Conservation (phyloP, 2,888 invertebrate genomes). For the Agrilus cyanescens region DNA sequence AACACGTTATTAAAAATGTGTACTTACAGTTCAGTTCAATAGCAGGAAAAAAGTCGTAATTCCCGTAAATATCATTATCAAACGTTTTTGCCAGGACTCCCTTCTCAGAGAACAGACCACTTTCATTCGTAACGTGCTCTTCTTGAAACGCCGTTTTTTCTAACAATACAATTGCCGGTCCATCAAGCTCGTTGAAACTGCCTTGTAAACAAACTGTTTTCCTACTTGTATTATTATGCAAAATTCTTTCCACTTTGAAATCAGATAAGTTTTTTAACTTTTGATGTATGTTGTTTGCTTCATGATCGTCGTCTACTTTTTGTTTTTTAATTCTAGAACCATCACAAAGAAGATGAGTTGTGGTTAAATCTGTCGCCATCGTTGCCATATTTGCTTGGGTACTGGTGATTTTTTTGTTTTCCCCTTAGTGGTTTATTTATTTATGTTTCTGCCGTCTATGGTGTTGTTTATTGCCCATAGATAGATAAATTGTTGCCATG, state of each 20-base stretch:
- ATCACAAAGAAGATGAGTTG: no score
- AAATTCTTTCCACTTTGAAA: constrained; percentile 53
- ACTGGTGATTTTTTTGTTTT: no score
- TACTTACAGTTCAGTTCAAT: constrained; percentile 45
- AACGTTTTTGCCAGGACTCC: constrained; percentile 51
- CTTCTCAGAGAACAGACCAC: constrained; percentile 47
- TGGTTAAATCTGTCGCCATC: no score
- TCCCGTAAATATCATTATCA: constrained; percentile 76
- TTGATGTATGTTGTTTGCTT: constrained; percentile 23
- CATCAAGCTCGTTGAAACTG: constrained; percentile 48
- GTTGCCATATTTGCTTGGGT: no score
- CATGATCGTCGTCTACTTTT: constrained; percentile 15
- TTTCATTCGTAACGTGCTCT: constrained; percentile 42
- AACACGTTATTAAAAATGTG: background rate
- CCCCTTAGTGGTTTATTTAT: no score
- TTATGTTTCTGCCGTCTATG: no score
- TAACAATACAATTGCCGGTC: constrained; percentile 59
- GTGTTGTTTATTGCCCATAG: no score
- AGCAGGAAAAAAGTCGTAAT: constrained; percentile 56
- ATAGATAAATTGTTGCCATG: no score
- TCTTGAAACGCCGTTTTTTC: constrained; percentile 74
- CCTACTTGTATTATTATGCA: constrained; percentile 59
- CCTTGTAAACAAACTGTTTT: constrained; percentile 64
- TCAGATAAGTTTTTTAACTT: constrained; percentile 43
- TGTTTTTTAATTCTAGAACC: constrained; percentile 14